Conservation (phyloP, 2,888 invertebrate genomes). For the Pterostichus madidus region DNA sequence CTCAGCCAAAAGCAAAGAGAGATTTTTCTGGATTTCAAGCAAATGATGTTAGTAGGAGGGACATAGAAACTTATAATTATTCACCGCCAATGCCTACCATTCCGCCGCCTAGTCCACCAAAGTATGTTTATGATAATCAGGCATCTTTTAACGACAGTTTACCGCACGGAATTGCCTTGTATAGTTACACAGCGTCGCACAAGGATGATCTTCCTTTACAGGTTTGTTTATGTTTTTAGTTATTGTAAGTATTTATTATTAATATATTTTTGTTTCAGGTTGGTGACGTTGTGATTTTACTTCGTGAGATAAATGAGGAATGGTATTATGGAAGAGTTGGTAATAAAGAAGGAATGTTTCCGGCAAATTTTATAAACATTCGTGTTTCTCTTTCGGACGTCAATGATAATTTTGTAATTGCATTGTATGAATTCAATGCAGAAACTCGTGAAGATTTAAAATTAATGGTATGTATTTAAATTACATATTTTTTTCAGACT, state of each 20-base stretch:
- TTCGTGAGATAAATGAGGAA: slow-evolving; percentile 86
- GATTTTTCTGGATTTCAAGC: slow-evolving; percentile 9
- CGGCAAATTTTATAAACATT: slow-evolving; percentile 88
- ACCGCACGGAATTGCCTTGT: slow-evolving; percentile 88
- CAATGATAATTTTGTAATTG: slow-evolving; percentile 79
- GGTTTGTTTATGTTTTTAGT: slow-evolving; percentile 79
- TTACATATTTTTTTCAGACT: too few species aligned
- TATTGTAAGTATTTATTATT: neutral
- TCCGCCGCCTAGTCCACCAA: slow-evolving; percentile 89
- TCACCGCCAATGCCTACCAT: slow-evolving; percentile 90
- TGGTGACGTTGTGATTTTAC: slow-evolving; percentile 85
- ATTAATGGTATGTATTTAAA: slow-evolving; percentile 77
- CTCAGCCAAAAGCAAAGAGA: slow-evolving; percentile 79
- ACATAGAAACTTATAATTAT: slow-evolving; percentile 74
- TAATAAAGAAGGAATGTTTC: slow-evolving; percentile 88
- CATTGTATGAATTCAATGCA: slow-evolving; percentile 86
- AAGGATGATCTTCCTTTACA: slow-evolving; percentile 89
- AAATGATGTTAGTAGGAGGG: slow-evolving; percentile 20
- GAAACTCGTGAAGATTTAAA: slow-evolving; percentile 81
- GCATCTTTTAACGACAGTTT: too few species aligned
- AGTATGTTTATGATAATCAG: slow-evolving; percentile 74
- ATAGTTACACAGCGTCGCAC: slow-evolving; percentile 87
- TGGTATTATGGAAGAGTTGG: slow-evolving; percentile 88
- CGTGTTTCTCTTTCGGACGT: slow-evolving; percentile 83
- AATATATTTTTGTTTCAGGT: slow-evolving; percentile 77